Base-by-base conservation (phyloP, 1,140 invertebrate genomes). In the Hyles euphorbiae region DNA sequence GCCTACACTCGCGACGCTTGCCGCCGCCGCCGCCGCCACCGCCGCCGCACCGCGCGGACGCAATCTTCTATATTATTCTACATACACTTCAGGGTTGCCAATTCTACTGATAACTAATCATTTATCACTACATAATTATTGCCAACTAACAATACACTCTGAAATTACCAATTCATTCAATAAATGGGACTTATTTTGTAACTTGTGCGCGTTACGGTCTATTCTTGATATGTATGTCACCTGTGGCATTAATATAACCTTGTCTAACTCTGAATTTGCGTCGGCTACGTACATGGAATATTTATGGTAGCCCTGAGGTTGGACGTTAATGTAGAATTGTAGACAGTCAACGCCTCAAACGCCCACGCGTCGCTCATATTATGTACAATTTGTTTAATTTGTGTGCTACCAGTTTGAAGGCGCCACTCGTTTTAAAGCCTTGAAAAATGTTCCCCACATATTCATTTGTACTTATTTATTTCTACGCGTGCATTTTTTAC, bases 1-100 rank as follows among this genome's bases (percentile, higher is more conserved):
- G 78, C 83, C 83, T 76, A 87, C 83, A 66, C 70, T 63, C 54
- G 65, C 56, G 53, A 58, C 54, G 54, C 60, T 67, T 56, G 65
- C 57, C 61, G 5, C 8, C 36, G 8, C 36, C 8, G 36, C 8
- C 36, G 36, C 8, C 36, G 36, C 36, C 36, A 4, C 3, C 36
- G 36, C 36, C 36, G 36, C 5, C 36, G 36, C 36, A 8, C 36
- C 36, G 8, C 36, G 8, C 36, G 0, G 2, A 40, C 36, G 36
- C 36, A 40, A 40, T 40, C 36, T 5, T 40, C 36, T 40, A 40
- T 40, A 40, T 40, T 40, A 40, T 40, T 40, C 36, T 8, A 64
- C 56, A 56, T 64, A 68, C 52, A 55, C 32, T 46, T 58, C 56
- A 58, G 56, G 57, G 56, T 67, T 57, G 56, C 10, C 55, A 61